These are phyloP conservation scores for Tillus elongatus DNA, from an alignment of 2,888 invertebrate species.

Conservation along the genomic window DNA sequence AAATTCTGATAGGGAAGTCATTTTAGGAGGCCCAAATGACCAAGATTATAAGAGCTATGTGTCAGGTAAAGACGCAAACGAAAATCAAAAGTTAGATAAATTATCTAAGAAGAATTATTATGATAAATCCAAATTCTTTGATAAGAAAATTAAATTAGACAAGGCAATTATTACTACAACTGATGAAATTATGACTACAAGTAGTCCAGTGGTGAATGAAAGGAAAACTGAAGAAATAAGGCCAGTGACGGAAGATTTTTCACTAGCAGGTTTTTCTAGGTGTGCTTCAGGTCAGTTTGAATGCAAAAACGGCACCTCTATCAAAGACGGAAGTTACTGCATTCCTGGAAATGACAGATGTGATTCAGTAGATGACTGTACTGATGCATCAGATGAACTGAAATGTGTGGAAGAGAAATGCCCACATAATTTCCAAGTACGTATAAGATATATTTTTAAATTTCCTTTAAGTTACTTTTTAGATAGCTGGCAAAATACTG, in stretches of 20 bases:
- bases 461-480: not conserved
- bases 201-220: conserved; percentile 4
- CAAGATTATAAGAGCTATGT: too few species aligned
- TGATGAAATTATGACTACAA: conserved; percentile 19
- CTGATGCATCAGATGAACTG: conserved; percentile 53
- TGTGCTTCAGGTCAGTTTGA: conserved; percentile 51
- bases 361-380: conserved; percentile 52
- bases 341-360: conserved; percentile 45
- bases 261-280: conserved; percentile 42
- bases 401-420: conserved; percentile 50
- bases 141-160: conserved; percentile 40
- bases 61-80: conserved; percentile 21
- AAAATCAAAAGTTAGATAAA: too few species aligned
- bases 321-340: conserved; percentile 49
- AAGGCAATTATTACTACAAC: conserved; percentile 20
- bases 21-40: too few species aligned
- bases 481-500: too few species aligned
- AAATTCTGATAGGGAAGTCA: conserved; percentile 11
- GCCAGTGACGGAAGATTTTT: conserved; percentile 35
- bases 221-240: too few species aligned
- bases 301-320: conserved; percentile 49
- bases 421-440: conserved; percentile 49
- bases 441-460: conserved; percentile 4
- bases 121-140: conserved; percentile 20
- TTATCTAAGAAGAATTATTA: conserved; percentile 21